Evolutionary conservation across 2,113 vertebrate species (phyloP).

Genomic region (Epinephelus fuscoguttatus): DNA sequence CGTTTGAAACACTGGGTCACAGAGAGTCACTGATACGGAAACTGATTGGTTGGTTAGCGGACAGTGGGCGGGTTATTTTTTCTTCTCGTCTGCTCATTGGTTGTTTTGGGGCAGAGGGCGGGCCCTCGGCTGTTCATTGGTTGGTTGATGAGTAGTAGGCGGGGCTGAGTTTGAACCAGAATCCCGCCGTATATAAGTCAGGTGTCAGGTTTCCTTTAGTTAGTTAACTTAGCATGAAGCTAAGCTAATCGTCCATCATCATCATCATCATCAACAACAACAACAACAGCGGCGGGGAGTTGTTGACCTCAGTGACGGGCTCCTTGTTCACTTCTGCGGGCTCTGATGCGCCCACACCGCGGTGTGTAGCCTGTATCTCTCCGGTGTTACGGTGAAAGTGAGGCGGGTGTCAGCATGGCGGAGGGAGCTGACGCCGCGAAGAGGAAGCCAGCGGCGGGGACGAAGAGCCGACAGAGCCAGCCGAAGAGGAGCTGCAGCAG

Average conservation of each 20-base stretch:
- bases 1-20: neutral
- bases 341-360: neutral
- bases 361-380: fast-evolving
- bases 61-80: neutral
- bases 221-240: neutral
- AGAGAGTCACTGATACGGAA: too few species aligned
- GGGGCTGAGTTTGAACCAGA: conserved; percentile 43
- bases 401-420: conserved; percentile 47
- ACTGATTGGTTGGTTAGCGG: conserved; percentile 9
- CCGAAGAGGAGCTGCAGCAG: conserved; percentile 38
- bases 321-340: neutral
- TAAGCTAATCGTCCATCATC: conserved; percentile 3
- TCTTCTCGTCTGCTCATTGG: neutral
- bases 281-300: neutral
- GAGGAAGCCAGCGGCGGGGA: conserved; percentile 54
- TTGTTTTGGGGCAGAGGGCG: fast-evolving
- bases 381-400: neutral
- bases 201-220: conserved; percentile 53
- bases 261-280: too few species aligned
- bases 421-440: conserved; percentile 41
- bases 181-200: conserved; percentile 38
- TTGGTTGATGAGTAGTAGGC: neutral
- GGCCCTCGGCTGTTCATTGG: neutral
- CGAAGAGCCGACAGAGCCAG: conserved; percentile 58
- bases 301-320: neutral